These are phyloP conservation scores for Ecliptopera silaceata DNA, from an alignment of 2,888 invertebrate genomes.

Conservation along the genomic window DNA sequence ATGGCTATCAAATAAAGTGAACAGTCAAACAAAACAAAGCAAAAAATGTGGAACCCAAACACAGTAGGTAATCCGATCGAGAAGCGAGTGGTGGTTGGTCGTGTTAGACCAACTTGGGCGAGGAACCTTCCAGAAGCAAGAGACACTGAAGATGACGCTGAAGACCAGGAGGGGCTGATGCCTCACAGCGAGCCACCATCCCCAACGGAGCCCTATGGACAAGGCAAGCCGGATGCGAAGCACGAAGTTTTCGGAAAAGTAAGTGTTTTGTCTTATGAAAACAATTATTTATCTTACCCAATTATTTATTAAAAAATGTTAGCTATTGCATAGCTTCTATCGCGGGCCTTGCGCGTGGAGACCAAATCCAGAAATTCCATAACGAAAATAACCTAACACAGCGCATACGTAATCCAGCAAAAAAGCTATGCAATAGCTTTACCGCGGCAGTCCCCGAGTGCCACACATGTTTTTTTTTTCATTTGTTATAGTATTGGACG, in stretches of 20 bases:
- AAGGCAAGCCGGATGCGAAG: constrained; percentile 75
- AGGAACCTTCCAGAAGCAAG: constrained; percentile 73
- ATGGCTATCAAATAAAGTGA: constrained; percentile 13
- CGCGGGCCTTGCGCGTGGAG: no score
- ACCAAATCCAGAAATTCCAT: no score
- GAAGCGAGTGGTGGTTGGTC: constrained; percentile 84
- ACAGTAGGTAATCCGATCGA: constrained; percentile 80
- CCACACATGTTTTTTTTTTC: no score
- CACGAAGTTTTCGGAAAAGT: constrained; percentile 84
- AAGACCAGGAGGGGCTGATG: constrained; percentile 65
- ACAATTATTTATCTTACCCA: no score
- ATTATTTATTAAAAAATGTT: no score
- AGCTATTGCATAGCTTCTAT: no score
- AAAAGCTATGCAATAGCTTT: no score
- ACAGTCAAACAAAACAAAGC: background rate
- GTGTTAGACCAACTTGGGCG: constrained; percentile 82
- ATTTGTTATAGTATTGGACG: no score
- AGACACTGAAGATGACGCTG: constrained; percentile 74
- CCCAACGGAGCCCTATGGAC: constrained; percentile 70
- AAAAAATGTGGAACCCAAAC: constrained; percentile 77
- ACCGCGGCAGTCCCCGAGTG: no score
- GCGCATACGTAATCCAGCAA: no score
- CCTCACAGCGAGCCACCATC: constrained; percentile 76
- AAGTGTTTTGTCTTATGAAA: no score
- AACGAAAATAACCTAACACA: no score